Evolutionary conservation across 2,797 vertebrate genomes (phyloP).

Genomic region (Etheostoma nigrum): DNA sequence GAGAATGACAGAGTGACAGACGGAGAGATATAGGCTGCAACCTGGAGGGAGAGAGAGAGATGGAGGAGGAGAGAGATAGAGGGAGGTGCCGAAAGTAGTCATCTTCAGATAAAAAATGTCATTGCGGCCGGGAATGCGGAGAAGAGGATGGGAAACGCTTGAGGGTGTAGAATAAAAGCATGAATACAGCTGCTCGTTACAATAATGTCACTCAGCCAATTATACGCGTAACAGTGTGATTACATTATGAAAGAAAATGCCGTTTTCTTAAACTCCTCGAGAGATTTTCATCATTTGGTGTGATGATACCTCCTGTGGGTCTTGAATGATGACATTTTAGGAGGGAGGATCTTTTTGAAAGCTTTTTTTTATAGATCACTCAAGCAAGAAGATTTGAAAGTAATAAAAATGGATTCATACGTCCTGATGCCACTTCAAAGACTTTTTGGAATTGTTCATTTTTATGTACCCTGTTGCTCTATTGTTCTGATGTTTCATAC

Average conservation of each 20-base stretch:
- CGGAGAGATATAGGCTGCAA: conserved; percentile 41
- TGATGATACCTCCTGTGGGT: conserved; percentile 37
- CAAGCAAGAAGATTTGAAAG: conserved; percentile 11
- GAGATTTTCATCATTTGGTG: conserved; percentile 40
- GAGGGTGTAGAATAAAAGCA: conserved; percentile 23
- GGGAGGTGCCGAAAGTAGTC: conserved; percentile 36
- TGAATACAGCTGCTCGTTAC: conserved; percentile 52
- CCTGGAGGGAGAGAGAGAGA: conserved; percentile 50
- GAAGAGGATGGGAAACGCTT: conserved; percentile 29
- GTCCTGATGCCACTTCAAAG: background rate
- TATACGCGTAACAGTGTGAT: conserved; percentile 51
- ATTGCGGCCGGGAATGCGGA: conserved; percentile 12
- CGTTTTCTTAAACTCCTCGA: conserved; percentile 33
- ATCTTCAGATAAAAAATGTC: conserved; percentile 39
- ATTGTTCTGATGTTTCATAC: no score
- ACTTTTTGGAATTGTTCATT: background rate
- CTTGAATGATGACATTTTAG: conserved; percentile 39
- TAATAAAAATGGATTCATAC: background rate
- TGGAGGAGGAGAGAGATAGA: background rate
- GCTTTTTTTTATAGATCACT: conserved; percentile 24
- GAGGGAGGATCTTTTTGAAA: conserved; percentile 24
- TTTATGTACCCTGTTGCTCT: no score
- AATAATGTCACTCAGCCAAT: conserved; percentile 73
- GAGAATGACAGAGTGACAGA: conserved; percentile 67
- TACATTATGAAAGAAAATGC: conserved; percentile 54